Percentiles rank a stretch among this genome's conserved stretches.
These are phyloP conservation scores for Cladorhizidae sp. DNA, from an alignment of 37 sponge, comb jelly and placozoan species.

Conservation along the genomic window DNA sequence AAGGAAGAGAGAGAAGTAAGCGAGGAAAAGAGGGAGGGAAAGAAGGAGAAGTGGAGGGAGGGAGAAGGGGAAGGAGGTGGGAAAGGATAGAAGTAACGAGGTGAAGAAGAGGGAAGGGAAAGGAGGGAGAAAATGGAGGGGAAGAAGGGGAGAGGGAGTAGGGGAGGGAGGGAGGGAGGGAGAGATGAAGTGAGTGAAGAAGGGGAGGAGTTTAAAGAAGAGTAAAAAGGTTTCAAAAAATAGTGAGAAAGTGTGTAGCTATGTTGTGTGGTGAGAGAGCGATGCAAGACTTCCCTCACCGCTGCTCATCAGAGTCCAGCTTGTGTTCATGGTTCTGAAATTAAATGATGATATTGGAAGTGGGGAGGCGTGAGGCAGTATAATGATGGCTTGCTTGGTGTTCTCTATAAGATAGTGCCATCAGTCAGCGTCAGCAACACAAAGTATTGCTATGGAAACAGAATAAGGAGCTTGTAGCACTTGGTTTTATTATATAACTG, in stretches of 20 bases:
- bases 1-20: no score
- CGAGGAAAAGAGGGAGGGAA: no score
- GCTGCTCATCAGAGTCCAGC: constrained; percentile 80
- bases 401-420: constrained; percentile 84
- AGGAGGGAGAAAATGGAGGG: no score
- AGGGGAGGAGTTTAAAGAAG: background rate
- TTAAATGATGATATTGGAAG: constrained; percentile 89
- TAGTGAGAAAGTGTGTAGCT: no score
- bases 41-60: no score
- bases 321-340: constrained; percentile 81
- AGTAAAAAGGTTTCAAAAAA: background rate
- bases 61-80: no score
- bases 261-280: no score
- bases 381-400: constrained; percentile 79
- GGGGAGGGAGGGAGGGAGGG: background rate
- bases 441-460: constrained; percentile 75
- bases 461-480: background rate
- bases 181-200: background rate
- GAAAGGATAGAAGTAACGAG: no score
- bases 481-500: no score
- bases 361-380: constrained; percentile 82
- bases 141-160: no score
- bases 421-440: constrained; percentile 91
- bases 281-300: constrained; percentile 30
- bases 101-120: no score